Evolutionary conservation across 2,113 vertebrate genomes (phyloP).

Genomic region (Scomber scombrus): DNA sequence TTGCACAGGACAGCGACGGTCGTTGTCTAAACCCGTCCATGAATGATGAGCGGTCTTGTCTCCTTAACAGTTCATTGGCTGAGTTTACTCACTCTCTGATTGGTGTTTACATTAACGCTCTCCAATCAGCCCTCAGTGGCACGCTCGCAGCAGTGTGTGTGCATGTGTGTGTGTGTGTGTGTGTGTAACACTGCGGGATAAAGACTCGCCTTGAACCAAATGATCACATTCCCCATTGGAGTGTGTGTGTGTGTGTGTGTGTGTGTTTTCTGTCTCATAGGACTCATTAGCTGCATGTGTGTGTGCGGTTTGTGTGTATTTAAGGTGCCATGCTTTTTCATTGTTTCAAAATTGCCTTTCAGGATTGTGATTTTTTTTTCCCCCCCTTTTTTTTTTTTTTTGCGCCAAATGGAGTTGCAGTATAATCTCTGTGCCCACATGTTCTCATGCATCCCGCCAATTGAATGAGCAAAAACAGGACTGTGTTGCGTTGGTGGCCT

Average conservation of each 20-base stretch:
- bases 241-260: background rate
- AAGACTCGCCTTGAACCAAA: conserved; percentile 34
- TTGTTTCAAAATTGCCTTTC: conserved; percentile 56
- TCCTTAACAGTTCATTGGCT: conserved; percentile 60
- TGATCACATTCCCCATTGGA: conserved; percentile 47
- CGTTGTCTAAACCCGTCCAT: conserved; percentile 8
- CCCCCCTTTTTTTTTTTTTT: conserved; percentile 9
- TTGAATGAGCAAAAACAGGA: conserved; percentile 47
- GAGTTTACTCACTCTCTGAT: conserved; percentile 72
- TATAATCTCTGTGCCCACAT: conserved; percentile 43
- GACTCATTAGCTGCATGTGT: conserved; percentile 55
- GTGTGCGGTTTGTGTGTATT: conserved; percentile 53
- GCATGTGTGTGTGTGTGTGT: too few species aligned
- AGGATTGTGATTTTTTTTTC: conserved; percentile 28
- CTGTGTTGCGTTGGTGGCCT: conserved; percentile 48
- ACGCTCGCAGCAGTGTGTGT: conserved; percentile 25
- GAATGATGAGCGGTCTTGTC: conserved; percentile 62
- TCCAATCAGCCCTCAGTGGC: conserved; percentile 70
- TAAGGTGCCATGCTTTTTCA: conserved; percentile 58
- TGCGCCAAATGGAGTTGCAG: conserved; percentile 10
- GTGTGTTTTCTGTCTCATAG: conserved; percentile 50
- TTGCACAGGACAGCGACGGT: conserved; percentile 2
- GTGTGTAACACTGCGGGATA: conserved; percentile 28
- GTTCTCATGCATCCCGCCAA: conserved; percentile 43
- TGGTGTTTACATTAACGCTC: conserved; percentile 74